phyloP scores from a whole-genome alignment of 2,797 vertebrate genomes.

The Cichlasoma orientale region DNA sequence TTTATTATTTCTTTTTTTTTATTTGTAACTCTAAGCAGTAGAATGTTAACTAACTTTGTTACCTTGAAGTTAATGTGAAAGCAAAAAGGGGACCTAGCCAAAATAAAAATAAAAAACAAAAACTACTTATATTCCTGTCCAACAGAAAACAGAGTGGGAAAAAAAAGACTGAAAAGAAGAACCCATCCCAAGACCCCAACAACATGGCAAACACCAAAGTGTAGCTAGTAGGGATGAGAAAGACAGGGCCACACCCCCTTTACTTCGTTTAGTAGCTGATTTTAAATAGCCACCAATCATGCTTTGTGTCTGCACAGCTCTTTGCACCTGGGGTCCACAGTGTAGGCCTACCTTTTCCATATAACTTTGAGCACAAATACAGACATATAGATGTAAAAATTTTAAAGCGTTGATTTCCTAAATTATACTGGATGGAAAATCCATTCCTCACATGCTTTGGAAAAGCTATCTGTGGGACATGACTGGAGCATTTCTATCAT shows the following conservation, averaged over 20 bases:
- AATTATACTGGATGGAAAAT: slow-evolving; percentile 34
- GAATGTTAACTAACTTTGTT: neutral
- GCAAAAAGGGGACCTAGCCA: neutral
- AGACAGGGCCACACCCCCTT: neutral
- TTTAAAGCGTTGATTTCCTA: slow-evolving; percentile 32
- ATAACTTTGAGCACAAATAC: neutral
- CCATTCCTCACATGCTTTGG: neutral
- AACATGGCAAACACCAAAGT: neutral
- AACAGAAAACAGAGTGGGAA: too few species aligned
- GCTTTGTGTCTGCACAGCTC: neutral
- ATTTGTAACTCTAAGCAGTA: neutral
- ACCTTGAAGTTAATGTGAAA: neutral
- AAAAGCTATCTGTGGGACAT: neutral
- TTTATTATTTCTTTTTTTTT: too few species aligned
- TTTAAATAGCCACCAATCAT: neutral
- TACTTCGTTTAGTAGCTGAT: neutral
- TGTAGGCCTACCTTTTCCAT: neutral
- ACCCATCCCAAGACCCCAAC: neutral
- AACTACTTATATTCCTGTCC: too few species aligned
- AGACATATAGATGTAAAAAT: slow-evolving; percentile 9
- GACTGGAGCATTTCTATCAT: slow-evolving; percentile 10
- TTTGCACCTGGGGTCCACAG: neutral
- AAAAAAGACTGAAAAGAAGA: neutral
- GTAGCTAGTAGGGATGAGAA: neutral
- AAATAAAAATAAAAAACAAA: neutral